Base-by-base conservation (phyloP, 2,888 invertebrate species). In the Drosophila buzzatii region DNA sequence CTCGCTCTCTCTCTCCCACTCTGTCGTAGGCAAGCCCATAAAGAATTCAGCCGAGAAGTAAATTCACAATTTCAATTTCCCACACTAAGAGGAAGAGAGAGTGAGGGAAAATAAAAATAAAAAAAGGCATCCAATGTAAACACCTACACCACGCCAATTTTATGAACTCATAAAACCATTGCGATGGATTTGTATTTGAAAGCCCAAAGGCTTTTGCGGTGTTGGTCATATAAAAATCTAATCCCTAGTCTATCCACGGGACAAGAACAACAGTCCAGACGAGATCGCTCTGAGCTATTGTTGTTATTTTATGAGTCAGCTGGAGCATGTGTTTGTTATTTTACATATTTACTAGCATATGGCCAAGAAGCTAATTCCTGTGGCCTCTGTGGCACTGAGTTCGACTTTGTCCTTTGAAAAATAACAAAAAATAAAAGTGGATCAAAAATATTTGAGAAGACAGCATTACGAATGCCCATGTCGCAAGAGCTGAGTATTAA, bases 141-240 rank as follows among this genome's bases (percentile, higher is more conserved):
- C 83, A 88, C 88, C 81, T 77, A 76, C 65, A 76, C 55, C 68
- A 76, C 51, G 71, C 57, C 61, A 79, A 73, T 88, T 86, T 89
- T 90, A 90, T 90, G 89, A 85, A 90, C 88, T 85, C 89, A 76
- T 86, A 90, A 86, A 89, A 86, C 76, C 81, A 82, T 81, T 78
- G 84, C 65, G 62, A 77, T 82, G 87, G 89, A 85, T 84, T 84
- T 79, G 80, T 84, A 75, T 80, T 82, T 77, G n/a, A 63, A 65
- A 68, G 74, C 81, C 66, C 56, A 39, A 59, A 70, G 87, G 84
- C 70, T 76, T 69, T 75, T 63, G 73, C 70, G 75, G 81, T 74
- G 63, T 52, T 60, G 60, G 49, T 44, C 83, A 65, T 58, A 81
- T 83, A 85, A 83, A 89, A 70, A 70, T 80, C 77, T 52, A 73